Conservation (phyloP, 2,797 vertebrate species). For the Malacoraja senta region DNA sequence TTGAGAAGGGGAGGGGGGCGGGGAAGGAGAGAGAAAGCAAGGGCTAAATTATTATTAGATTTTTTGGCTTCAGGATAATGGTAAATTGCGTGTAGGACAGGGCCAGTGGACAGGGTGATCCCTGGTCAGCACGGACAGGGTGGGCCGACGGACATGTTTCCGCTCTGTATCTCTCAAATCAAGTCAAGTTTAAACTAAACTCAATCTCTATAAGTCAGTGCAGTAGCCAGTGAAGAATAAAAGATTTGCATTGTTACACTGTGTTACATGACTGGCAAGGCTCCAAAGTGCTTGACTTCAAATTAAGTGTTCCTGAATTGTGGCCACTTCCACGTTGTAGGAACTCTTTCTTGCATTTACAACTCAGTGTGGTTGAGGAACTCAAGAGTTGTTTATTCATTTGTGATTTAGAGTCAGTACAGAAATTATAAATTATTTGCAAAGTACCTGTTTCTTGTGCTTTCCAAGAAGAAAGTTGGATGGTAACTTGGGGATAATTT, state of each 20-base stretch:
- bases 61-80: too few relatives aligned
- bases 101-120: too few relatives aligned
- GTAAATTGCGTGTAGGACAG: too few relatives aligned
- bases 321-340: neutral
- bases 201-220: too few relatives aligned
- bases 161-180: too few relatives aligned
- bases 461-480: neutral
- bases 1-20: too few relatives aligned
- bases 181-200: too few relatives aligned
- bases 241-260: neutral
- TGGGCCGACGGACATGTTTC: too few relatives aligned
- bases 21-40: too few relatives aligned
- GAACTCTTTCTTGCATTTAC: neutral
- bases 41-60: too few relatives aligned
- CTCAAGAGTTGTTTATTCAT: neutral
- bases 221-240: neutral
- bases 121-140: too few relatives aligned
- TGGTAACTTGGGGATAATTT: neutral
- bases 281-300: neutral
- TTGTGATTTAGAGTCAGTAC: neutral
- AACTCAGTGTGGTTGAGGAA: neutral
- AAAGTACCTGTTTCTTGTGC: neutral
- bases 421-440: neutral
- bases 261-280: neutral
- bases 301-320: neutral